These are phyloP conservation scores for Portunus trituberculatus DNA, from an alignment of 1,140 invertebrate genomes.

Conservation along the genomic window DNA sequence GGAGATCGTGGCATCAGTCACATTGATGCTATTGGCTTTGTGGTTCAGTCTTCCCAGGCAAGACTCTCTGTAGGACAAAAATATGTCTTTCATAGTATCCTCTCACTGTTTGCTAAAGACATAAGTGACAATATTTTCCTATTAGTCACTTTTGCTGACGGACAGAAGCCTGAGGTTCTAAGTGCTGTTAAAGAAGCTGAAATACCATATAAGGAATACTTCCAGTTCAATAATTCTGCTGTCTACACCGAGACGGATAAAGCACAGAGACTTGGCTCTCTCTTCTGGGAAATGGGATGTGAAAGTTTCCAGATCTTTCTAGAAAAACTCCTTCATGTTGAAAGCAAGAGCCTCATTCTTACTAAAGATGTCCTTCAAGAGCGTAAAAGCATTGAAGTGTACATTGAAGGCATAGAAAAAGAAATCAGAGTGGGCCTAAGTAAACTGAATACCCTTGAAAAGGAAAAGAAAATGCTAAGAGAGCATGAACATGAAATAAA, in stretches of 20 bases:
- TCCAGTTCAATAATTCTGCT: slow-evolving; percentile 47
- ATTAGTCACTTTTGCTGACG: slow-evolving; percentile 43
- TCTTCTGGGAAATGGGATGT: slow-evolving; percentile 42
- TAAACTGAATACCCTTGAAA: background rate
- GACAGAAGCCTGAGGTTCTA: background rate
- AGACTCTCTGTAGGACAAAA: slow-evolving; percentile 24
- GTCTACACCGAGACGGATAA: background rate
- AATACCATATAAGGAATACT: slow-evolving; percentile 38
- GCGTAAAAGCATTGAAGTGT: background rate
- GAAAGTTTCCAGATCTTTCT: background rate
- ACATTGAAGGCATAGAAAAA: background rate
- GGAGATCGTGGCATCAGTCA: background rate
- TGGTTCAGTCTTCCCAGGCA: background rate
- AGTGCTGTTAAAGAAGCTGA: background rate
- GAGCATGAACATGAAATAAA: background rate
- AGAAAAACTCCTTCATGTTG: background rate
- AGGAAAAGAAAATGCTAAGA: background rate
- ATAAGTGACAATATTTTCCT: slow-evolving; percentile 44
- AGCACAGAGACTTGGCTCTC: background rate
- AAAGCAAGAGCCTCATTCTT: slow-evolving; percentile 42
- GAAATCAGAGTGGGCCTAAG: background rate
- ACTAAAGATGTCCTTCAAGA: slow-evolving; percentile 37
- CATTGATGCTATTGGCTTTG: slow-evolving; percentile 42
- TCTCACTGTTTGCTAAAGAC: background rate
- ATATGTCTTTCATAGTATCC: slow-evolving; percentile 6